Base-by-base conservation (phyloP, 2,113 vertebrate species). In the Bos indicus region DNA sequence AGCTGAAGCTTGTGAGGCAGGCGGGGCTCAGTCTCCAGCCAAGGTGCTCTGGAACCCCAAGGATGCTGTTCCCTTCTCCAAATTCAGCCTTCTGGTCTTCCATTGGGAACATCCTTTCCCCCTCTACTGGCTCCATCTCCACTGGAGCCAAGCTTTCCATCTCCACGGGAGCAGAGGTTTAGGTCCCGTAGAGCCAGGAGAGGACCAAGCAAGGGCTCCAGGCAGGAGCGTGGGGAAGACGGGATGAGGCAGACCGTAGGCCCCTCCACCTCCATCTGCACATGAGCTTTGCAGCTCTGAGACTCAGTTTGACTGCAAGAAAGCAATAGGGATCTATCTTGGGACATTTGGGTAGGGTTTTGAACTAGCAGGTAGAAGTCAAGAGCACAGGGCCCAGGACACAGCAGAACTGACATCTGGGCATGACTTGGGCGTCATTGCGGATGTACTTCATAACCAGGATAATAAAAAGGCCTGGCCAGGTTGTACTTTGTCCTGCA, bases 1-100 rank as follows among this genome's bases (percentile, higher is more conserved):
- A 78, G 7, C 2, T 26, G 28, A 74, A 30, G 19, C 0, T 0
- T 19, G 33, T 10, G 3, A 59, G 36, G 11, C 3, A 1, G 23
- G 30, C 6, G 26, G 67, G 16, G 33, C 56, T 90, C 28, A 33
- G 23, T 21, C 54, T 67, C 4, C 28, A 71, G 11, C 11, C 36
- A 13, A 26, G 6, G 28, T 8, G 33, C 26, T 51, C 83, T 4
- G 2, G 19, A 17, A 26, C 71, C 40, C n/a, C 4, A 5, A n/a
- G 16, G 21, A 54, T 1, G 4, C 25, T 83, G 5, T 43, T 23
- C 21, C 26, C 7, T 17, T 92, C 71, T 67, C 43, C 78, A 77
- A 67, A 48, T 6, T 30, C 92, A 83, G 28, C 28, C n/a, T 93
- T 21, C 40, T 54, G 54, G n/a, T 81, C 36, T 74, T 60, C 51